phyloP scores from a whole-genome alignment of 1,140 invertebrate genomes.

The Episyrphus balteatus region DNA sequence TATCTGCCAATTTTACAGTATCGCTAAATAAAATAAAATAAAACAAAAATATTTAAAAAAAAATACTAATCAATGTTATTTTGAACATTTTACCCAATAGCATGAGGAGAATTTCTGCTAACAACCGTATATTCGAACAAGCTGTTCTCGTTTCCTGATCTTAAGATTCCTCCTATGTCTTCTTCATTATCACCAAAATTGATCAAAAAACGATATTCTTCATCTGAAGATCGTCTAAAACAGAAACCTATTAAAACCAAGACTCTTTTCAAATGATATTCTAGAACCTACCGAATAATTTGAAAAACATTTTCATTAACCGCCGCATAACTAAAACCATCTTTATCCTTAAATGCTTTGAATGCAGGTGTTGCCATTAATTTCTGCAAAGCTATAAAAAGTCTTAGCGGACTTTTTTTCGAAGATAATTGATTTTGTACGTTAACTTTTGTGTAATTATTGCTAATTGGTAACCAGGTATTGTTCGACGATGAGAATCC shows the following conservation, averaged over 20 bases:
- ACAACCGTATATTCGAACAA: too few species aligned
- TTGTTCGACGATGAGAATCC: constrained; percentile 38
- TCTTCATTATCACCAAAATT: too few species aligned
- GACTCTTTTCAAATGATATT: too few species aligned
- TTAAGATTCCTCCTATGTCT: not conserved
- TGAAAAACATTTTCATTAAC: not conserved
- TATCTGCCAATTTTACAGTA: too few species aligned
- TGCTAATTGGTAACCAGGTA: constrained; percentile 51
- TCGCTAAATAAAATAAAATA: too few species aligned
- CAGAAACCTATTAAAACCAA: too few species aligned
- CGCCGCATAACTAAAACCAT: not conserved
- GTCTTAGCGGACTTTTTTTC: not conserved
- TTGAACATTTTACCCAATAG: too few species aligned
- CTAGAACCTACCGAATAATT: not conserved
- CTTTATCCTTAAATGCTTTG: not conserved
- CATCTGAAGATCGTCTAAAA: too few species aligned
- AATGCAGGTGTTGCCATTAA: not conserved
- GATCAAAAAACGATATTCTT: too few species aligned
- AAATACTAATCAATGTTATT: too few species aligned
- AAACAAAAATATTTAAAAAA: too few species aligned
- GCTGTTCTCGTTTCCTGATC: not conserved
- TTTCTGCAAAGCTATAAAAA: not conserved
- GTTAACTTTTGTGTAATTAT: constrained; percentile 39
- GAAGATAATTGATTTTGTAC: not conserved
- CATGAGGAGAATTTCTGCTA: too few species aligned